phyloP scores from a whole-genome alignment of 2,113 vertebrate genomes.

The Arvicanthis niloticus region DNA sequence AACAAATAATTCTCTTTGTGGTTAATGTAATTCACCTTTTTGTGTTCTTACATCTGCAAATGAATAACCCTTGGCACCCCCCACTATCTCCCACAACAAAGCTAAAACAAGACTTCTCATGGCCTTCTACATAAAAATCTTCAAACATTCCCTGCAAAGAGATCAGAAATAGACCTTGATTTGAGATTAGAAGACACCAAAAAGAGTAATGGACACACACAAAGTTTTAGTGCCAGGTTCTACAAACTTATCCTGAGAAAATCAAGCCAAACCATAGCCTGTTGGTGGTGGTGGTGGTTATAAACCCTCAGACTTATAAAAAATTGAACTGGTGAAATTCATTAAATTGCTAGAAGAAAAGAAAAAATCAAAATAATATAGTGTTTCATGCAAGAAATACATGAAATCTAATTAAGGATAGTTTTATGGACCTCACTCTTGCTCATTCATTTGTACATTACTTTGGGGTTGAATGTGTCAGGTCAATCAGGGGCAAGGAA shows the following conservation, averaged over 20 bases:
- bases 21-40: not conserved
- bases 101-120: not conserved
- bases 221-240: not conserved
- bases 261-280: not conserved
- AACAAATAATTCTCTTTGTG: not conserved
- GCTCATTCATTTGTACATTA: not conserved
- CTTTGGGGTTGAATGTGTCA: not conserved
- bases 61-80: not conserved
- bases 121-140: not conserved
- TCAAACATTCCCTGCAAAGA: not conserved
- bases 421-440: not conserved
- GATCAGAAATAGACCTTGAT: not conserved
- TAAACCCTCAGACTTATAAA: not conserved
- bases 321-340: not conserved
- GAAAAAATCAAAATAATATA: not conserved
- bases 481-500: not conserved
- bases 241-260: not conserved
- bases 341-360: conserved; percentile 18
- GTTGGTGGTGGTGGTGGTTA: not conserved
- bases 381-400: not conserved
- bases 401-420: conserved; percentile 8
- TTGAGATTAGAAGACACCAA: not conserved
- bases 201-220: not conserved
- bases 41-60: not conserved
- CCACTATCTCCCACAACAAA: not conserved